Base-by-base conservation (phyloP, 2,113 vertebrate species). In the Nicator chloris region DNA sequence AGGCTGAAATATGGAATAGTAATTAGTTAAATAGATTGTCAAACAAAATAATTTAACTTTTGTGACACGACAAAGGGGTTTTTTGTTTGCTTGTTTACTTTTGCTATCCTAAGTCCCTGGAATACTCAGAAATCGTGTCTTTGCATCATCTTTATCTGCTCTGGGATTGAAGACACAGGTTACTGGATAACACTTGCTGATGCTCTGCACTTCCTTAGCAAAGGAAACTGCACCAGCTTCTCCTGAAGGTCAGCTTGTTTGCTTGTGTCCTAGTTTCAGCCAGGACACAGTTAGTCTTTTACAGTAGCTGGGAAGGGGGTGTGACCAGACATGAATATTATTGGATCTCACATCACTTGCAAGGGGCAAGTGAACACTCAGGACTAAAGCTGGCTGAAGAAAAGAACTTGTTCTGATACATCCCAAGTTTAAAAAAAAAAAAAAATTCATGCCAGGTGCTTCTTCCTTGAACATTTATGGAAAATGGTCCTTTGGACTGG, bases 311-410 rank as follows among this genome's bases (percentile, higher is more conserved):
- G 16, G 51, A 50, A 57, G 13, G 11, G 15, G 24, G 7, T 4
- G 3, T 30, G 30, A 16, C 51, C 42, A 85, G 7, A 57, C 35
- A 13, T 0, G 0, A 75, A 57, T 30, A 17, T 56, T 56, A 20
- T 17, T 75, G 0, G 1, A 20, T 56, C 24, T 75, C 7, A 2
- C 4, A 47, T 11, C 51, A 9, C 13, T 40, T 75, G 16, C 13
- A 35, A 57, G 35, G 51, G 11, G 8, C 24, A 56, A n/a, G n/a
- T n/a, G n/a, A n/a, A n/a, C n/a, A n/a, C n/a, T n/a, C n/a, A n/a
- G n/a, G n/a, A n/a, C n/a, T n/a, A n/a, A n/a, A n/a, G n/a, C n/a
- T n/a, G n/a, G n/a, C n/a, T n/a, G n/a, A n/a, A n/a, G n/a, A n/a
- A n/a, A n/a, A n/a, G n/a, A n/a, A n/a, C n/a, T n/a, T n/a, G n/a